These are phyloP conservation scores for Cheilosia grossa DNA, from an alignment of 2,888 invertebrate species.

Conservation along the genomic window DNA sequence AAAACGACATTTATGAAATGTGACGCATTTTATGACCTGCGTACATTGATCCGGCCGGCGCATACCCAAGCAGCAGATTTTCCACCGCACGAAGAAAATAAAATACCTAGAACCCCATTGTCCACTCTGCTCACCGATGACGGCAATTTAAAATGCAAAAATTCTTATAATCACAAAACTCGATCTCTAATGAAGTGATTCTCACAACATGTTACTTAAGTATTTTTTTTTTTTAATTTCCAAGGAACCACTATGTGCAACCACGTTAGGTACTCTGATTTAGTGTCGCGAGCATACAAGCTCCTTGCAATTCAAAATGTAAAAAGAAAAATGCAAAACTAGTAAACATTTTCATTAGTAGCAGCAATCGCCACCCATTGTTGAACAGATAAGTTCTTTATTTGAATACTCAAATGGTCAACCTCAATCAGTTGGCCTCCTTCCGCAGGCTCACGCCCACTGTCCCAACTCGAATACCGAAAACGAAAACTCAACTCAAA, in stretches of 20 bases:
- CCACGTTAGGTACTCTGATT: conserved; percentile 36
- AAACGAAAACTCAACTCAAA: conserved; percentile 9
- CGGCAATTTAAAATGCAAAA: conserved; percentile 52
- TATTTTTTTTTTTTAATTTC: conserved; percentile 18
- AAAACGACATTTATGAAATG: too few species aligned
- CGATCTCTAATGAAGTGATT: conserved; percentile 33
- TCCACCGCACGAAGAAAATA: too few species aligned
- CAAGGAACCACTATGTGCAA: conserved; percentile 38
- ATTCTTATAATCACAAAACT: conserved; percentile 36
- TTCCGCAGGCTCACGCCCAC: conserved; percentile 35
- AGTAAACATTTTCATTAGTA: conserved; percentile 56
- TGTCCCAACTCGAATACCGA: conserved; percentile 28
- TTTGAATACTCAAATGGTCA: conserved; percentile 64
- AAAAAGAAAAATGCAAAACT: conserved; percentile 38
- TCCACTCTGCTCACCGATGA: too few species aligned
- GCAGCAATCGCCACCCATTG: conserved; percentile 51
- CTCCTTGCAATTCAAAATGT: not conserved
- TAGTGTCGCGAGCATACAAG: conserved; percentile 35
- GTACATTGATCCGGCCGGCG: too few species aligned
- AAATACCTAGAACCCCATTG: too few species aligned
- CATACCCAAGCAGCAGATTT: too few species aligned
- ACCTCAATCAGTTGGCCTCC: conserved; percentile 37
- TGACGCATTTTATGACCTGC: too few species aligned
- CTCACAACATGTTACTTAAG: conserved; percentile 24
- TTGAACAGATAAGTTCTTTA: conserved; percentile 63